A percentile compares a stretch with the other conserved stretches of the same genome.
phyloP scores from a whole-genome alignment of 2,888 invertebrate species.

The Parnassius mnemosyne region DNA sequence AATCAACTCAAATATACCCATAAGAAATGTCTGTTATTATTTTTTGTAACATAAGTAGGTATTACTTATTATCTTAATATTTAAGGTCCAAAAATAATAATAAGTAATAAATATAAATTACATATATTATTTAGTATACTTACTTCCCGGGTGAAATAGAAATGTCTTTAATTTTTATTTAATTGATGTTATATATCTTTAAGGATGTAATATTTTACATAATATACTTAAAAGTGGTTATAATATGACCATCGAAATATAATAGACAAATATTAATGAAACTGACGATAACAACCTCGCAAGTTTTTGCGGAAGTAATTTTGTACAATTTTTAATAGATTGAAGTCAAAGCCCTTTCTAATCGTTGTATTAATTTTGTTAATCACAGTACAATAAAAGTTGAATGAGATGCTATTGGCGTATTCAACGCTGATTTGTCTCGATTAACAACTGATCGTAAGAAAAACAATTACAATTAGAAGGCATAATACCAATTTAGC shows the following conservation, averaged over 20 bases:
- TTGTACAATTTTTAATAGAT: constrained; percentile 72
- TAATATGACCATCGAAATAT: constrained; percentile 40
- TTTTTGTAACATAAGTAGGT: too few relatives aligned
- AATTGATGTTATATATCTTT: constrained; percentile 3
- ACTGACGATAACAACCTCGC: constrained; percentile 65
- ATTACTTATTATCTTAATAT: too few relatives aligned
- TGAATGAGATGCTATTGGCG: constrained; percentile 40
- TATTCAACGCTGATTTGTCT: background rate
- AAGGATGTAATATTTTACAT: constrained; percentile 17
- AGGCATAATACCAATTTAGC: constrained; percentile 8
- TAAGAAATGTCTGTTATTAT: too few relatives aligned
- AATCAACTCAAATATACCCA: too few relatives aligned
- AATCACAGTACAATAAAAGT: constrained; percentile 70
- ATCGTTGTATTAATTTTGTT: constrained; percentile 71
- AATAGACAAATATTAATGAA: constrained; percentile 54
- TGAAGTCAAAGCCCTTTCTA: constrained; percentile 72
- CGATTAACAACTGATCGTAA: too few relatives aligned
- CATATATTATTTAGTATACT: too few relatives aligned
- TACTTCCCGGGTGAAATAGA: too few relatives aligned
- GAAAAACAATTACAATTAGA: too few relatives aligned
- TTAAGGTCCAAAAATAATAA: too few relatives aligned
- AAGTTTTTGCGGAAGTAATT: constrained; percentile 70
- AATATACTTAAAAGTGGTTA: constrained; percentile 23
- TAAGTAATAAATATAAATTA: too few relatives aligned
- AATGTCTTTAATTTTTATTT: background rate